Base-by-base conservation (phyloP, 2,797 vertebrate genomes). In the Leucoraja ocellata region DNA sequence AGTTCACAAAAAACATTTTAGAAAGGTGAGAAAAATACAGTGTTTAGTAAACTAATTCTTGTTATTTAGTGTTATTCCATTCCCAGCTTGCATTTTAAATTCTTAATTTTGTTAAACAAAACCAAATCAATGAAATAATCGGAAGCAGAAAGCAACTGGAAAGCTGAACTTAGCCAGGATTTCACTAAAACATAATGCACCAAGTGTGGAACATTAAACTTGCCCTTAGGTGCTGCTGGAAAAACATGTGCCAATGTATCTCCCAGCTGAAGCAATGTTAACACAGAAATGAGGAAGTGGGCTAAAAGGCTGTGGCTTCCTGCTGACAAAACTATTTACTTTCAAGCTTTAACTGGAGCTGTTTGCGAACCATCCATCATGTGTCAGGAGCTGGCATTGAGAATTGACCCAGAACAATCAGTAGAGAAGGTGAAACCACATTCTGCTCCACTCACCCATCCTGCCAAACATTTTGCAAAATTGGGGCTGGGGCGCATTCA, bases 381-480 rank as follows among this genome's bases (percentile, higher is more conserved):
- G 94, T 95, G 93, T 93, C 14, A 65, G 94, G 96, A 96, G 96
- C 96, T 94, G 0, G 0, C 93, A 94, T 96, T 96, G 96, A 97
- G 95, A 90, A 68, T 93, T 86, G 21, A 95, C 95, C 95, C 96
- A 96, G 95, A 95, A 95, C 94, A 94, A 96, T 94, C 94, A 94
- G 93, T 93, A 95, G 94, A 94, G 95, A 94, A 93, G 94, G 95
- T 93, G 91, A 93, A n/a, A 32, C 94, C 95, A 94, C 94, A 95
- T 96, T 96, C 96, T 96, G 94, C 94, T 94, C 94, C 94, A 94
- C 94, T 95, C 95, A 96, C 93, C 94, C 94, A 95, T 94, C 96
- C 96, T 96, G 96, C 94, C 93, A 94, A 94, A 95, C 32, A 96
- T 96, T 97, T 97, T 96, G 95, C 96, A 95, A 96, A 92, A 6